Conservation (phyloP, 1,140 invertebrate genomes). For the Magallana ariakensis region DNA sequence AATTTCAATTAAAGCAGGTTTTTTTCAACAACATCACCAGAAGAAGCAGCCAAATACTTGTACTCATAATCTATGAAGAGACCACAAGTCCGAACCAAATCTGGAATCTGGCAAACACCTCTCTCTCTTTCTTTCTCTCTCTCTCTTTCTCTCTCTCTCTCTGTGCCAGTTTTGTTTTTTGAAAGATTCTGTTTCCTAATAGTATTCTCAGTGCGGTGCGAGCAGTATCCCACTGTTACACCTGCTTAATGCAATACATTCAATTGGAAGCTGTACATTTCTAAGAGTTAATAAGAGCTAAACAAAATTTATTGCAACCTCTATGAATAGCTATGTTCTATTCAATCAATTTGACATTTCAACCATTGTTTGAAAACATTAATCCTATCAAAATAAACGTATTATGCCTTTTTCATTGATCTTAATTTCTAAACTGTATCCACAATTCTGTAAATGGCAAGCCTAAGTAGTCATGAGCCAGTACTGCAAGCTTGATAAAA, state of each 20-base stretch:
- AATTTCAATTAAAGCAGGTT: no score
- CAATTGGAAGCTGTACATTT: no score
- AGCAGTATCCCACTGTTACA: not conserved
- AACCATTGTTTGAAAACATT: not conserved
- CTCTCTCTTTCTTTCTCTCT: no score
- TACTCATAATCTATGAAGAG: not conserved
- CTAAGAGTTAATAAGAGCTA: no score
- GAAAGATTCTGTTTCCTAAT: not conserved
- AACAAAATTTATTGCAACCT: not conserved
- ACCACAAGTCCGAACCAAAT: not conserved
- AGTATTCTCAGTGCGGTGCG: not conserved
- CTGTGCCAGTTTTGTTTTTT: no score
- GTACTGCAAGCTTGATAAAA: not conserved
- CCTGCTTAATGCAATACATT: no score
- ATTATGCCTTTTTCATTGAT: no score
- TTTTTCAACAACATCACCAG: not conserved
- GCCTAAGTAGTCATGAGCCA: no score
- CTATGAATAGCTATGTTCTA: no score
- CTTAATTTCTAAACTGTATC: no score
- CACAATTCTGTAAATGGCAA: no score
- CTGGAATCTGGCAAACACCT: not conserved
- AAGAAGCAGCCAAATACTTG: conserved; percentile 9
- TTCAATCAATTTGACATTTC: not conserved
- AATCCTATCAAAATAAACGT: not conserved
- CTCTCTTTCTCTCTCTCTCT: no score